Evolutionary conservation across 2,113 vertebrate species (phyloP).

Genomic region (Xyliphius kryptos): DNA sequence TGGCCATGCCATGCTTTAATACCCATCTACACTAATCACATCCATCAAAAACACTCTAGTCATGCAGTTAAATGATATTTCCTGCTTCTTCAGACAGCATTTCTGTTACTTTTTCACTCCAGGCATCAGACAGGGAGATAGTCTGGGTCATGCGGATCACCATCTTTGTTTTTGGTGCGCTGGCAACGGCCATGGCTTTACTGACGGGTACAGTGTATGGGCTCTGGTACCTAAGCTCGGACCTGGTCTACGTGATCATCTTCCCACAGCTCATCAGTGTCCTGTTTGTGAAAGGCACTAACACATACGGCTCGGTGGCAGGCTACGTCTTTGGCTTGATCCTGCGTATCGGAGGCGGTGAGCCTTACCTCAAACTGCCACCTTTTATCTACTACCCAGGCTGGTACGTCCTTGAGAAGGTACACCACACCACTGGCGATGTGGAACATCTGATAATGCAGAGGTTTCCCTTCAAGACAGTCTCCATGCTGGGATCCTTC

Average conservation of each 20-base stretch:
- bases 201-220: slow-evolving; percentile 88
- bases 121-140: slow-evolving; percentile 94
- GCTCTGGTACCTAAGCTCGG: slow-evolving; percentile 97
- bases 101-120: slow-evolving; percentile 34
- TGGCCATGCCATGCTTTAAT: no score
- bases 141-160: slow-evolving; percentile 96
- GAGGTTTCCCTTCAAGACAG: slow-evolving; percentile 90
- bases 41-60: no score
- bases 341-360: slow-evolving; percentile 88
- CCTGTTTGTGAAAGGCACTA: slow-evolving; percentile 90
- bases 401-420: slow-evolving; percentile 54
- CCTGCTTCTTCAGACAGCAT: no score
- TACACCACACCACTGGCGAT: slow-evolving; percentile 52
- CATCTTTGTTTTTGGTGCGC: slow-evolving; percentile 86
- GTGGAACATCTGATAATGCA: slow-evolving; percentile 74
- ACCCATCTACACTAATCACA: no score
- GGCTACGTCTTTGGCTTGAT: slow-evolving; percentile 85
- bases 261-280: slow-evolving; percentile 95
- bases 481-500: slow-evolving; percentile 88
- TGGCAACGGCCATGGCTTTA: slow-evolving; percentile 91
- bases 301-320: slow-evolving; percentile 89
- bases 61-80: no score
- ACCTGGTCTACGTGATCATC: slow-evolving; percentile 96
- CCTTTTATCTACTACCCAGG: slow-evolving; percentile 92
- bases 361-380: slow-evolving; percentile 85